phyloP scores from a whole-genome alignment of 2,888 invertebrate species.

The Drosophila atroscutellata region DNA sequence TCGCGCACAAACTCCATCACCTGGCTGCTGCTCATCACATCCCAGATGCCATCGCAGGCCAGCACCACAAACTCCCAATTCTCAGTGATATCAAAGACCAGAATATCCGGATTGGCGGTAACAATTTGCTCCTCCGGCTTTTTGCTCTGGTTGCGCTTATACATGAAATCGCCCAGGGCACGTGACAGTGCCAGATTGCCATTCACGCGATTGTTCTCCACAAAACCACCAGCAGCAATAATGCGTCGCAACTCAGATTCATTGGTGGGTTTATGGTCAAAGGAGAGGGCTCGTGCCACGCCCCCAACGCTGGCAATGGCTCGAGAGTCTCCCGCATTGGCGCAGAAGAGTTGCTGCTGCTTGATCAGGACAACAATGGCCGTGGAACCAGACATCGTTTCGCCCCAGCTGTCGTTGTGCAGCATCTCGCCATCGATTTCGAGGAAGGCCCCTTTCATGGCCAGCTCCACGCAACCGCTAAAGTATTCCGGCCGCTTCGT shows the following conservation, averaged over 20 bases:
- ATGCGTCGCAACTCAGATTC: slow-evolving; percentile 94
- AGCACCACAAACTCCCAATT: slow-evolving; percentile 98
- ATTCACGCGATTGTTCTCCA: slow-evolving; percentile 98
- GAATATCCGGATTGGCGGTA: slow-evolving; percentile 98
- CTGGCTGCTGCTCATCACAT: slow-evolving; percentile 97
- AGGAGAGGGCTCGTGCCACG: slow-evolving; percentile 89
- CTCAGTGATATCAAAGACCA: slow-evolving; percentile 90
- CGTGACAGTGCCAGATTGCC: slow-evolving; percentile 98
- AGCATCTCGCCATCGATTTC: slow-evolving; percentile 97
- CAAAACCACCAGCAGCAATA: slow-evolving; percentile 97
- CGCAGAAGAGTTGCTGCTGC: slow-evolving; percentile 94
- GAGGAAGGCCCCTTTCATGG: slow-evolving; percentile 93
- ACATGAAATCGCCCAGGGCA: slow-evolving; percentile 98
- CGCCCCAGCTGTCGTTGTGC: slow-evolving; percentile 93
- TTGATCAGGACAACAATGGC: slow-evolving; percentile 95
- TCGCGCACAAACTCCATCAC: slow-evolving; percentile 95
- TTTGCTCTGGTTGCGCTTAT: slow-evolving; percentile 94
- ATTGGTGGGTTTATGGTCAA: slow-evolving; percentile 98
- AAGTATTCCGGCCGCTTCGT: slow-evolving; percentile 92
- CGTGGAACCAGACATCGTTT: slow-evolving; percentile 97
- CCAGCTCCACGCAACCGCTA: slow-evolving; percentile 90
- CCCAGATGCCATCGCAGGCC: slow-evolving; percentile 99
- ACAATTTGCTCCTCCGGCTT: slow-evolving; percentile 97
- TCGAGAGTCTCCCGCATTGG: slow-evolving; percentile 98
- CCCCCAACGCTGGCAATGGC: slow-evolving; percentile 96